These are phyloP conservation scores for Enteromius argenteus DNA, from an alignment of 2,797 vertebrate species.

Conservation along the genomic window DNA sequence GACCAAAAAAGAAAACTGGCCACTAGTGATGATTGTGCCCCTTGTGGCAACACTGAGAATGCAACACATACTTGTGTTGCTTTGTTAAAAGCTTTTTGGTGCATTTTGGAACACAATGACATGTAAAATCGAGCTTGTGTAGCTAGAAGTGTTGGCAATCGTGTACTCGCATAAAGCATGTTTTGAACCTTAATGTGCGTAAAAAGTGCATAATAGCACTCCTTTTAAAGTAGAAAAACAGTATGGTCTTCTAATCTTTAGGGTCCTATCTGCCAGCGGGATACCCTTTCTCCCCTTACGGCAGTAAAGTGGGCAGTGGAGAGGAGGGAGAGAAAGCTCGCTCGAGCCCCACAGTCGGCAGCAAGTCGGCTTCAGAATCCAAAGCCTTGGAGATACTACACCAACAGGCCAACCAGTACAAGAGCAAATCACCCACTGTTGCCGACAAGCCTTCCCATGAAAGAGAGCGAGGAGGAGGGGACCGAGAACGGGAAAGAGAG, in stretches of 20 bases:
- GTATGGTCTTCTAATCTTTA: conserved; percentile 62
- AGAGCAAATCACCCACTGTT: conserved; percentile 98
- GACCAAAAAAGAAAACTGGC: neutral
- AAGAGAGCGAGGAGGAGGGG: conserved; percentile 78
- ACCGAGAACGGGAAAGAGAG: conserved; percentile 70
- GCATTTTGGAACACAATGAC: neutral
- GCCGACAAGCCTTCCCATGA: conserved; percentile 93
- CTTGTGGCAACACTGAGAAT: neutral
- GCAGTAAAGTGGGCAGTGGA: conserved; percentile 82
- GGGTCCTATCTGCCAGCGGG: conserved; percentile 92
- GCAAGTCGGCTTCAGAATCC: conserved; percentile 86
- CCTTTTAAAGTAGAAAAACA: neutral
- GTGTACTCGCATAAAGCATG: conserved; percentile 9
- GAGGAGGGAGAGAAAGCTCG: conserved; percentile 87
- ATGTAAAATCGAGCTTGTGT: neutral
- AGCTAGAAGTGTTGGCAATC: neutral
- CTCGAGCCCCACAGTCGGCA: conserved; percentile 86
- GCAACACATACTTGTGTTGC: neutral
- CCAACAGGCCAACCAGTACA: conserved; percentile 96
- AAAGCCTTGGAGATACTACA: conserved; percentile 97
- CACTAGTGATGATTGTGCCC: neutral
- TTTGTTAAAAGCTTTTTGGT: neutral
- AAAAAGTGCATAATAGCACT: neutral
- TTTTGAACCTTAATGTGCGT: neutral
- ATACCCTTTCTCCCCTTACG: conserved; percentile 92